Percentiles rank a stretch among this genome's conserved stretches.
These are phyloP conservation scores for Chondrilla cf. caribensis DNA, from an alignment of 37 sponge, comb jelly and placozoan genomes.

Conservation along the genomic window DNA sequence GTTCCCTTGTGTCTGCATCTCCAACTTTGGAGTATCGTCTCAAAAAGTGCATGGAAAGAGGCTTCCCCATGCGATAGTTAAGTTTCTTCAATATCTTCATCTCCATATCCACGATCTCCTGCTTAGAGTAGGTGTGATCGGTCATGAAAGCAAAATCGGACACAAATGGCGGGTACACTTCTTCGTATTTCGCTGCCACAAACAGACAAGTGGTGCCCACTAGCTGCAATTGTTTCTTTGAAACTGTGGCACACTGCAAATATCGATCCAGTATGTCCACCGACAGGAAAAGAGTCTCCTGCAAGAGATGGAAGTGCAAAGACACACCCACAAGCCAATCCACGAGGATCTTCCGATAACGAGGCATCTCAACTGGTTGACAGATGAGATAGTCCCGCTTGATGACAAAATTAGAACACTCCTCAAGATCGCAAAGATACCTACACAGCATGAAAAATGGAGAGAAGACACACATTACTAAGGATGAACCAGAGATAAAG, in stretches of 20 bases:
- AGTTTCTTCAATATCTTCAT: conserved; percentile 38
- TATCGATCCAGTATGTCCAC: conserved; percentile 63
- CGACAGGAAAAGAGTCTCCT: conserved; percentile 52
- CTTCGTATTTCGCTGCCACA: conserved; percentile 77
- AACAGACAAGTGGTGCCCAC: conserved; percentile 57
- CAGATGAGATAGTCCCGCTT: conserved; percentile 22
- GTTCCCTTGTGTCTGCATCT: conserved; percentile 34
- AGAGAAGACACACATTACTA: no score
- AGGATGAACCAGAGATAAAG: no score
- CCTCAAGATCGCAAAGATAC: conserved; percentile 36
- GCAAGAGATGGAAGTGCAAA: conserved; percentile 40
- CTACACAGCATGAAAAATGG: no score
- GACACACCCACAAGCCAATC: conserved; percentile 72
- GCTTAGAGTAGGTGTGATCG: conserved; percentile 47
- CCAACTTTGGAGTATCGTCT: conserved; percentile 56
- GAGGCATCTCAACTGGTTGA: conserved; percentile 17
- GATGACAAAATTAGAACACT: conserved; percentile 6
- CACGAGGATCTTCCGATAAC: conserved; percentile 47
- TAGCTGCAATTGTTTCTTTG: conserved; percentile 57
- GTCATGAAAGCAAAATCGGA: conserved; percentile 54
- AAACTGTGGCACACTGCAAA: conserved; percentile 28
- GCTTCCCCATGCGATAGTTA: conserved; percentile 50
- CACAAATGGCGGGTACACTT: conserved; percentile 56
- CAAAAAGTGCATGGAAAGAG: conserved; percentile 42
- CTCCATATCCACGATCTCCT: conserved; percentile 46